These are phyloP conservation scores for Drosophila vallismaia DNA, from an alignment of 2,888 invertebrate species.

Conservation along the genomic window DNA sequence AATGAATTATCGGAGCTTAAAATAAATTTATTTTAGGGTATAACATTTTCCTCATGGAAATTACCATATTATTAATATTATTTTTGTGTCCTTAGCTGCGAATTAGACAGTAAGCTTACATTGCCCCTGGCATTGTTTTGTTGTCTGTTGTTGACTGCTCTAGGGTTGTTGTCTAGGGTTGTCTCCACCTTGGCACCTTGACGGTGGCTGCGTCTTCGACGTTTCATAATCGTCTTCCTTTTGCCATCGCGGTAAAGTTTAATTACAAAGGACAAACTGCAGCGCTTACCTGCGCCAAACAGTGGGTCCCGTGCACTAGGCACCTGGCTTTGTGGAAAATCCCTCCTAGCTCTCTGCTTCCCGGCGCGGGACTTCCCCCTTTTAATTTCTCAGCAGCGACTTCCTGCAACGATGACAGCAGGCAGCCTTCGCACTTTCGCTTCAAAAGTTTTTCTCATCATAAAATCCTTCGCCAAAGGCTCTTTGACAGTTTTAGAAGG, in stretches of 20 bases:
- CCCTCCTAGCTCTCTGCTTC: neutral
- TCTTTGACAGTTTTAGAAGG: constrained; percentile 72
- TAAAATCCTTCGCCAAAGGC: constrained; percentile 55
- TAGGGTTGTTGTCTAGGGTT: constrained; percentile 9
- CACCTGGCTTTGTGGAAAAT: constrained; percentile 24
- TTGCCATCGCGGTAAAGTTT: constrained; percentile 56
- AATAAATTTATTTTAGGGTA: no score
- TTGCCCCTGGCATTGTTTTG: constrained; percentile 25
- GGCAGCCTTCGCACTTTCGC: constrained; percentile 62
- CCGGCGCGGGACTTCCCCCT: constrained; percentile 30
- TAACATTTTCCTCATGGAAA: no score
- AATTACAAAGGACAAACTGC: constrained; percentile 71
- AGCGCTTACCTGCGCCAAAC: constrained; percentile 49
- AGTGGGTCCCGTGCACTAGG: constrained; percentile 26
- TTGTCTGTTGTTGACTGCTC: constrained; percentile 26
- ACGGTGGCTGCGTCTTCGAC: constrained; percentile 42
- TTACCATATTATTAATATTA: no score
- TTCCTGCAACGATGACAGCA: constrained; percentile 50
- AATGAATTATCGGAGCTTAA: no score
- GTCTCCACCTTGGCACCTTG: constrained; percentile 58
- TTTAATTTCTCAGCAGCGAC: constrained; percentile 45
- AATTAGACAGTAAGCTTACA: constrained; percentile 21
- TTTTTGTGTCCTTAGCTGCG: constrained; percentile 1
- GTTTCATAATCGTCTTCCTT: constrained; percentile 47
- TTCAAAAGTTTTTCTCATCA: constrained; percentile 73